These are phyloP conservation scores for Wiebesia pumilae DNA, from an alignment of 1,140 invertebrate species.

Conservation along the genomic window DNA sequence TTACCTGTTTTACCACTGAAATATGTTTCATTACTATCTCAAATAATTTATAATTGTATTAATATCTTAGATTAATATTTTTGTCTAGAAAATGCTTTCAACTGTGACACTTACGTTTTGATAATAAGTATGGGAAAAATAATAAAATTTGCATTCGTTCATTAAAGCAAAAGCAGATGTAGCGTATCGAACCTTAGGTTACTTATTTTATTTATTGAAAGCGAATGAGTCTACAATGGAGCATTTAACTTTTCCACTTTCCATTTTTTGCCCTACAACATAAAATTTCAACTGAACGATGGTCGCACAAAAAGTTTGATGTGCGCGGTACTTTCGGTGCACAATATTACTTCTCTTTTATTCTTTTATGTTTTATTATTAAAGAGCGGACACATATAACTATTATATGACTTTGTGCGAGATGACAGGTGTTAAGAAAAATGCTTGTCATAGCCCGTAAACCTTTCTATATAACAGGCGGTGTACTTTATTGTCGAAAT, in stretches of 20 bases:
- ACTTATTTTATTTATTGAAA: neutral
- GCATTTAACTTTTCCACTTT: neutral
- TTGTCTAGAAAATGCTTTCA: neutral
- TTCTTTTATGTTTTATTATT: slow-evolving; percentile 17
- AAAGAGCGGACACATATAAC: slow-evolving; percentile 24
- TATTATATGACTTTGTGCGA: slow-evolving; percentile 33
- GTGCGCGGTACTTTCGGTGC: neutral
- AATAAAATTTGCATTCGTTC: neutral
- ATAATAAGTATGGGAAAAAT: neutral
- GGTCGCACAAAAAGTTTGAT: neutral
- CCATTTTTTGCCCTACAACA: neutral
- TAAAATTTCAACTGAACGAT: neutral
- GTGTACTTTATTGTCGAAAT: slow-evolving; percentile 39
- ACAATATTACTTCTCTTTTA: neutral
- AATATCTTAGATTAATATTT: too few species aligned
- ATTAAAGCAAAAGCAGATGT: neutral
- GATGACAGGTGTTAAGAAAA: slow-evolving; percentile 50
- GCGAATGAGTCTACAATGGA: neutral
- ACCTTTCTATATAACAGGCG: slow-evolving; percentile 15
- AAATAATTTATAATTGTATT: too few species aligned
- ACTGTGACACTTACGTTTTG: neutral
- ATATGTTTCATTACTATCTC: too few species aligned
- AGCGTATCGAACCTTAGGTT: neutral
- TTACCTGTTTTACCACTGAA: too few species aligned
- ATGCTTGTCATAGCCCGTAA: slow-evolving; percentile 50